Evolutionary conservation across 92 coral and sea anemone genomes (phyloP), one percentile per base, ranked within the genome.

Genomic region (Epizoanthus stellaris): DNA sequence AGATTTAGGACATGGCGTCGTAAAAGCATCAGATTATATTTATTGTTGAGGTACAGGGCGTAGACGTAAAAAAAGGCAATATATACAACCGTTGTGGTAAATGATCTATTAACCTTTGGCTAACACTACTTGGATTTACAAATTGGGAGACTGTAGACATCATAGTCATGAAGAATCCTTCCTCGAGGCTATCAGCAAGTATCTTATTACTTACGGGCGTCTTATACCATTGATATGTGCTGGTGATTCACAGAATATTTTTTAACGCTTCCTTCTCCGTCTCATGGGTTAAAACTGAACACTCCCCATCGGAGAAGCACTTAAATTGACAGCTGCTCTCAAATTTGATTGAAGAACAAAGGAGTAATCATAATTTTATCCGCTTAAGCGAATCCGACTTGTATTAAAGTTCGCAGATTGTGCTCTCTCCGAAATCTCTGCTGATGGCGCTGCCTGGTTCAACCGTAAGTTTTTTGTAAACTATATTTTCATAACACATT

Each of bases 131-230:
- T 49, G 54, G 12, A 7, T 49, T 7, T 49, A 0, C 13, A 49
- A 49, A 49, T 12, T 7, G 54, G 10, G 54, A 13, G 54, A 11
- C 54, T 49, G 1, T 9, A 49, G 54, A 49, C 54, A 49, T 49
- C 54, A 49, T 6, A 49, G 54, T 13, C 54, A 0, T 49, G 54
- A 9, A 49, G 38, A 72, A 72, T 45, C 59, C 39, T 53, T 45
- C 76, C 76, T 72, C 76, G 6, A 72, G 76, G 76, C 76, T 42
- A 72, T 45, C 76, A 72, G 76, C 76, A 72, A n/a, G 59, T 11
- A 72, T 72, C 6, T 43, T 43, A 53, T 23, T 70, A 70, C 57
- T 70, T 70, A 72, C 30, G 15, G 76, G 76, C 21, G 76, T n/a
- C 76, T 19, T 72, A 72, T 14, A 17, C 76, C 19, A 52, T 11